Base-by-base conservation (phyloP, 2,888 invertebrate genomes). In the Hoplodrina blanda region DNA sequence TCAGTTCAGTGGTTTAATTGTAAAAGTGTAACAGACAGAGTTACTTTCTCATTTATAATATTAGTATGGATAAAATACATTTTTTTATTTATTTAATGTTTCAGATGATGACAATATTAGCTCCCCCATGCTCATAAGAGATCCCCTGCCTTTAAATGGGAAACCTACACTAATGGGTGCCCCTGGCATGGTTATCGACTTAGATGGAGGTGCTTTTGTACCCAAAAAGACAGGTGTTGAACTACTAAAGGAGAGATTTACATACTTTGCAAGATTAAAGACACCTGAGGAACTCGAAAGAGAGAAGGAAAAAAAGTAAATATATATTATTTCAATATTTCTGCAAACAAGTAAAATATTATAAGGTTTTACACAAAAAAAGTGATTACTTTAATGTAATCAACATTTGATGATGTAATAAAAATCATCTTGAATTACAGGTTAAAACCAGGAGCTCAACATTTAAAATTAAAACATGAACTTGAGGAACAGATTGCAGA, bases 401-500 rank as follows among this genome's bases (percentile, higher is more conserved):
- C 54, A 11, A 53, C n/a, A 1, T 10, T 11, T 15, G 0, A 17
- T 59, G 11, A 19, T 20, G 1, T 54, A 6, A 56, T 33, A 50
- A 0, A 52, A 57, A 25, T 71, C 20, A 52, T 52, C 4, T 11
- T 19, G 2, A 56, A 77, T 72, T 73, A 37, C 73, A 97, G 96
- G 80, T 91, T 94, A 75, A 93, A 97, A 88, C 98, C 98, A 54
- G 98, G 98, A 0, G 97, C 97, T 4, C 97, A 97, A 82, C 96
- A 98, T 78, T 90, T 96, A n/a, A 97, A 97, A 82, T 93, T 99
- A 63, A 97, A 97, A 87, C 96, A 97, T 73, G 97, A 97, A 76
- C 94, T 99, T 3, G 97, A 97, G 85, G 95, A 96, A 17, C 96
- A 97, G 91, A 98, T 99, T 87, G 97, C 97, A 4, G 96, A 97